Conservation (phyloP, 2,797 vertebrate species). For the Crax fasciolata region DNA sequence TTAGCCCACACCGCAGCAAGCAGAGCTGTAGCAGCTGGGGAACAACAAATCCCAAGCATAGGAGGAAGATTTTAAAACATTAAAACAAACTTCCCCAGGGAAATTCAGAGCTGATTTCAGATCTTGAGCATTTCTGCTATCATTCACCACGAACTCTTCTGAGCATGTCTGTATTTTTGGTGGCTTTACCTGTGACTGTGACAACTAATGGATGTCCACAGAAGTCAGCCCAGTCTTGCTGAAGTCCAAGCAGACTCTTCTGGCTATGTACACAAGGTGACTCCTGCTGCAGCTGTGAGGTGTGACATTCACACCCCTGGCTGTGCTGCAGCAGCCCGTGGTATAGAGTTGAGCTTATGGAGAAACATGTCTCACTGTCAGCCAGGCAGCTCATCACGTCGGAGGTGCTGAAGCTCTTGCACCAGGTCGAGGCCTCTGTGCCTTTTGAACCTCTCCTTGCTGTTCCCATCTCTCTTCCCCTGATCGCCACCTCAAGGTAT, state of each 20-base stretch:
- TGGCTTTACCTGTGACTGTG: background rate
- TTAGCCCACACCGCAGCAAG: background rate
- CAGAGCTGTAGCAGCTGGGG: background rate
- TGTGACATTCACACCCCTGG: background rate
- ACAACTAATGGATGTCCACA: fast-evolving
- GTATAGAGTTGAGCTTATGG: fast-evolving
- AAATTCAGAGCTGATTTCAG: background rate
- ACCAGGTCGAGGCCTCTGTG: background rate
- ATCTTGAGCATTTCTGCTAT: fast-evolving
- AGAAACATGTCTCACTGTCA: background rate
- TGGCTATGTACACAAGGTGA: fast-evolving
- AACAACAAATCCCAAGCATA: background rate
- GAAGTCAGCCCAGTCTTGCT: background rate
- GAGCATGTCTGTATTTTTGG: background rate
- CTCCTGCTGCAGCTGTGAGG: background rate
- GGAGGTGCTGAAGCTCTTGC: background rate
- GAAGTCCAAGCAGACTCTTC: background rate
- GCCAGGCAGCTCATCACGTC: background rate
- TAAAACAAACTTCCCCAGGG: background rate
- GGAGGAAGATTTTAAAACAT: background rate
- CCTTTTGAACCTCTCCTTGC: background rate
- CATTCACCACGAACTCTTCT: background rate
- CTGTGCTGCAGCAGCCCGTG: background rate
- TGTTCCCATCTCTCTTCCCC: background rate
- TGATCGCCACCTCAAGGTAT: background rate